Base-by-base conservation (phyloP, 2,888 invertebrate genomes). In the Orthosia gothica region DNA sequence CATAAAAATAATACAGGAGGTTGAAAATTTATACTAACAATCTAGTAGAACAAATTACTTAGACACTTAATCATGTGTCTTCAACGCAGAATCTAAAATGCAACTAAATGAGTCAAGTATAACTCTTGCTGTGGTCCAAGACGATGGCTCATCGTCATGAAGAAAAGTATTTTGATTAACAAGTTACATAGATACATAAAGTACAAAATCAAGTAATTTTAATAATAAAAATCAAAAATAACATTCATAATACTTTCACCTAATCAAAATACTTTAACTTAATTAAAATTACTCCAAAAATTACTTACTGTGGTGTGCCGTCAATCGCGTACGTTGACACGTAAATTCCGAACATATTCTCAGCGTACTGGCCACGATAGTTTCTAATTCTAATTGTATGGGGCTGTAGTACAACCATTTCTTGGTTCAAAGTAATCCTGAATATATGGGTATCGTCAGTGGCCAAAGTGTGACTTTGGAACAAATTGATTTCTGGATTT, bases 321-420 rank as follows among this genome's bases (percentile, higher is more conserved):
- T 85, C 81, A 16, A 91, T 82, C 11, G 87, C 82, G 79, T 97
- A 98, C 4, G 94, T 96, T 52, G 97, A 97, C 45, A 97, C 93
- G 83, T 98, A 98, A 45, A 98, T 96, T 26, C 98, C 98, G 72
- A 97, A 97, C 90, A 97, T 96, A 57, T 97, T 97, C 23, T 95
- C 95, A 52, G 97, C 97, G 72, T 97, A 97, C 5, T 91, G 90
- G 0, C 97, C 98, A 0, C 89, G 91, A 85, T 97, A 98, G 0
- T 94, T 90, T 76, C 98, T 97, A 73, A 95, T 91, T 45, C 76
- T 63, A 2, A 98, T 84, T 0, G 89, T 89, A 86, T 98, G 97
- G 0, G 92, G 92, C 20, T 91, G 91, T 0, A 94, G 92, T 0
- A 90, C 88, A 1, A 80, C 75, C 50, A 97, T 76, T 0, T 84